Percentiles rank a stretch among this genome's conserved stretches.
Conservation (phyloP, 2,888 invertebrate genomes). For the Oligia strigilis region DNA sequence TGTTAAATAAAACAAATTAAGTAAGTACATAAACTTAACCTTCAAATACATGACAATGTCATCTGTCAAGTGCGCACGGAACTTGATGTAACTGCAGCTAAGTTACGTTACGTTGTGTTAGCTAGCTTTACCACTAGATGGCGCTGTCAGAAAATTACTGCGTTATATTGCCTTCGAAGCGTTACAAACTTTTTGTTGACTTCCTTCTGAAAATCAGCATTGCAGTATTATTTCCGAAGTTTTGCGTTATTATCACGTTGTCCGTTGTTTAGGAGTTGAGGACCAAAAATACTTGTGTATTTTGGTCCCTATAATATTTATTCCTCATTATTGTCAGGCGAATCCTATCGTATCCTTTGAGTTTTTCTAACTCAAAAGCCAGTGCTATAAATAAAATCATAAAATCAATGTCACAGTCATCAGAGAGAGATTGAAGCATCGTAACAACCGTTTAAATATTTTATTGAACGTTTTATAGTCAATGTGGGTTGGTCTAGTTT, state of each 20-base stretch:
- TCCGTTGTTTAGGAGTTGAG: background rate
- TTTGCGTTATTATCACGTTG: background rate
- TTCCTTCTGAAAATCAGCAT: background rate
- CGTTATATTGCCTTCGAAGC: background rate
- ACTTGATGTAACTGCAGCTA: conserved; percentile 21
- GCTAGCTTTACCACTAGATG: conserved; percentile 42
- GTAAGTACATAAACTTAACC: background rate
- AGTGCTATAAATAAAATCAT: background rate
- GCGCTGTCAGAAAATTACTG: conserved; percentile 15
- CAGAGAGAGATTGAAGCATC: conserved; percentile 7
- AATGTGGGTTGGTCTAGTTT: conserved; percentile 16
- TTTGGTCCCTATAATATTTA: background rate
- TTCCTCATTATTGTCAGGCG: background rate
- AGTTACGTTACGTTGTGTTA: conserved; percentile 12
- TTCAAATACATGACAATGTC: conserved; percentile 33
- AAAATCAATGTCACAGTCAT: conserved; percentile 26
- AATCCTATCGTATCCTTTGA: too few relatives aligned
- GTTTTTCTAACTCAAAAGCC: background rate
- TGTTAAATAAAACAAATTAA: background rate
- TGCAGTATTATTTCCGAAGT: conserved; percentile 2
- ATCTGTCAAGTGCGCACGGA: conserved; percentile 35
- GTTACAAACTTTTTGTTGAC: background rate
- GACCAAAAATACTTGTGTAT: background rate
- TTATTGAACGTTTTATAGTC: conserved; percentile 33
- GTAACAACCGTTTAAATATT: conserved; percentile 16